phyloP scores from a whole-genome alignment of 1,140 invertebrate species.

The Heterodera schachtii region DNA sequence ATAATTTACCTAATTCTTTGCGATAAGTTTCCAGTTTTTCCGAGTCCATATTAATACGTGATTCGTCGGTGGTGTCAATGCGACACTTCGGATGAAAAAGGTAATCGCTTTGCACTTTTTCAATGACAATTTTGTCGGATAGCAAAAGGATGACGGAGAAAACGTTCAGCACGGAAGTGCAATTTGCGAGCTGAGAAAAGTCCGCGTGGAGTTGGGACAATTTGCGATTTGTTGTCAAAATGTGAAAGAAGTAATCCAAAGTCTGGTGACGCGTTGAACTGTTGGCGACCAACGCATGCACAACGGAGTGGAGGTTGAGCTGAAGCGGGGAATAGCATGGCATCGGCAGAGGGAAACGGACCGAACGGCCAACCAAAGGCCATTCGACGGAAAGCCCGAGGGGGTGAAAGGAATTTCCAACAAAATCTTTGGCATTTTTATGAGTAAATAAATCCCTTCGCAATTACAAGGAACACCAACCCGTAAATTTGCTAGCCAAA shows the following conservation, averaged over 20 bases:
- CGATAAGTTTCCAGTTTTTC: constrained; percentile 80
- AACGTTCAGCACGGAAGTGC: constrained; percentile 92
- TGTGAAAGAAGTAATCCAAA: constrained; percentile 77
- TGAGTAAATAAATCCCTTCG: no score
- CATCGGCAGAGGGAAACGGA: not conserved
- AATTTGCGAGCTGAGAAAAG: constrained; percentile 80
- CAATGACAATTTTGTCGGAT: constrained; percentile 75
- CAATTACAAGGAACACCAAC: not conserved
- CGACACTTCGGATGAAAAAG: constrained; percentile 80
- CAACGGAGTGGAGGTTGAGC: constrained; percentile 77
- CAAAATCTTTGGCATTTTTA: not conserved
- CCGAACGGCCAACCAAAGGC: no score
- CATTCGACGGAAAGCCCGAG: no score
- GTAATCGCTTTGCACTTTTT: constrained; percentile 80
- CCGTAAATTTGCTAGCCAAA: constrained; percentile 18
- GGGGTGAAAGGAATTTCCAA: not conserved
- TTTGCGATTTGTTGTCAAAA: constrained; percentile 81
- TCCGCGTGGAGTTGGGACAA: constrained; percentile 81
- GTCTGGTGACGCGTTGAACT: constrained; percentile 76
- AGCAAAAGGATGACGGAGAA: constrained; percentile 85
- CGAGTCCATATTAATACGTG: constrained; percentile 79
- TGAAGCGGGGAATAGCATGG: constrained; percentile 60
- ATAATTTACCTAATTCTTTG: constrained; percentile 72
- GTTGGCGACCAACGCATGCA: constrained; percentile 82
- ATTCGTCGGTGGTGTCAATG: constrained; percentile 80